Percentiles rank a stretch among this genome's conserved stretches.
These are phyloP conservation scores for Pseudopodoces humilis DNA, from an alignment of 2,113 vertebrate species.

Conservation along the genomic window DNA sequence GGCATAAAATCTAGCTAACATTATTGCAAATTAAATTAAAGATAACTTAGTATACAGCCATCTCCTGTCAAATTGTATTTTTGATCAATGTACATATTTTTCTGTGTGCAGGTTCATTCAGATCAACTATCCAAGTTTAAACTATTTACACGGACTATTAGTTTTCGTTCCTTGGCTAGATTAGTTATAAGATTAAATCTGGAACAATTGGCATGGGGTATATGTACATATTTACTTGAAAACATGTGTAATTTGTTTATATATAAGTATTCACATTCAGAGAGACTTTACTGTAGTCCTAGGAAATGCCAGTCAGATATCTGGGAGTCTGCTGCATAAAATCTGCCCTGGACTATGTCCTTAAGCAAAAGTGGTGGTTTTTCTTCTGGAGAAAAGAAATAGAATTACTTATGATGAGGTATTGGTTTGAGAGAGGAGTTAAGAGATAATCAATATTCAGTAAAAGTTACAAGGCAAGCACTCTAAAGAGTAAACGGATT, in stretches of 20 bases:
- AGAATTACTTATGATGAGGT: neutral
- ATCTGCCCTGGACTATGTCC: neutral
- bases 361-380: neutral
- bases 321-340: neutral
- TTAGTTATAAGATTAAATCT: neutral
- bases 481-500: slow-evolving; percentile 13
- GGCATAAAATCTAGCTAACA: neutral
- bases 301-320: neutral
- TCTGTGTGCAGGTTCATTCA: neutral
- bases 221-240: neutral
- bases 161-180: neutral
- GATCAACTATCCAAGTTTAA: neutral
- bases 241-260: neutral
- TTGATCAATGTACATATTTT: neutral
- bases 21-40: slow-evolving; percentile 19
- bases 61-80: neutral
- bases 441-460: slow-evolving; percentile 14
- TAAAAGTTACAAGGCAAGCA: neutral
- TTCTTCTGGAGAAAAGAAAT: neutral
- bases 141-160: slow-evolving; percentile 41
- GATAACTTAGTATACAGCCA: neutral
- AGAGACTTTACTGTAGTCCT: neutral
- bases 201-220: neutral
- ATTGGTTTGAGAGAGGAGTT: neutral
- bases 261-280: neutral